Evolutionary conservation across 2,113 vertebrate genomes (phyloP).

Genomic region (Lonchura striata): DNA sequence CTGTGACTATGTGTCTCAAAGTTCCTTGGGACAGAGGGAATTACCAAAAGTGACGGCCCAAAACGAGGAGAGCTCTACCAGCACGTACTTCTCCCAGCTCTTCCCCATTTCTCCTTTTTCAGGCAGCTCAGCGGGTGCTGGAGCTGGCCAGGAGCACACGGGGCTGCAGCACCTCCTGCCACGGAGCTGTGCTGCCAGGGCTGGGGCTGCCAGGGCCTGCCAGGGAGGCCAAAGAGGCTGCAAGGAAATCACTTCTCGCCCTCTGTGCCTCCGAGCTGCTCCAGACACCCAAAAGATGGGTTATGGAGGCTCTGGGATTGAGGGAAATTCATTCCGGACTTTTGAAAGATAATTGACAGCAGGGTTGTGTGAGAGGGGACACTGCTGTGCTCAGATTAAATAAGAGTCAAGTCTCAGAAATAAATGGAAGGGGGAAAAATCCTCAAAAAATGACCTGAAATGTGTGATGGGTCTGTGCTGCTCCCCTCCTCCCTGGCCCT

Average conservation of each 20-base stretch:
- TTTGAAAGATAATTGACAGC: not conserved
- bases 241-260: not conserved
- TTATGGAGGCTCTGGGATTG: not conserved
- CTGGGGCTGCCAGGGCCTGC: fast-evolving
- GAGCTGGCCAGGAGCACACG: not conserved
- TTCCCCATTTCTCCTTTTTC: too few relatives aligned
- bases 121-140: fast-evolving
- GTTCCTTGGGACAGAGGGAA: slow-evolving; percentile 41
- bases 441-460: not conserved
- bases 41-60: not conserved
- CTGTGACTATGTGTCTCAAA: slow-evolving; percentile 48
- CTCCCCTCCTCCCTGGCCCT: not conserved
- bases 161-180: not conserved
- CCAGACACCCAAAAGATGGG: not conserved
- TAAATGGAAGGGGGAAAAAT: fast-evolving
- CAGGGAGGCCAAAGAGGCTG: not conserved
- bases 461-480: not conserved
- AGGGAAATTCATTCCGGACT: not conserved
- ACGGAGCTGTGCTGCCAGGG: fast-evolving
- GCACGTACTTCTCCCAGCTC: not conserved
- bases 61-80: not conserved
- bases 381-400: not conserved
- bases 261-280: not conserved
- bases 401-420: not conserved
- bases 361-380: not conserved